Base-by-base conservation (phyloP, 2,888 invertebrate species). In the Pogonocherus hispidulus region DNA sequence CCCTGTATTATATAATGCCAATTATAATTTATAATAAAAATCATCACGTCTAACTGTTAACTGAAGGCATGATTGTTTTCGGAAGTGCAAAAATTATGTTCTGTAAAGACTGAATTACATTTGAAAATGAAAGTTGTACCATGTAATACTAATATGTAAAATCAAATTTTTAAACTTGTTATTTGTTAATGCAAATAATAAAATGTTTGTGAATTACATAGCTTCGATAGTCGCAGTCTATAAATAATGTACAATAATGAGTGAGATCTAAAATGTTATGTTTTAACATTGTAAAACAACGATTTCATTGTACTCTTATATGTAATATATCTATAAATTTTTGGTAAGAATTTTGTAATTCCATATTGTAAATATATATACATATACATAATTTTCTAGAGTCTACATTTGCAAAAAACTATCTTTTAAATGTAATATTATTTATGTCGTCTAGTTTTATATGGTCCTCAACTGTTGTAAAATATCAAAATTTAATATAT, bases 361-460 rank as follows among this genome's bases (percentile, higher is more conserved):
- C 22, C 35, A 62, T 49, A 47, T 35, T 62, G 55, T 55, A 55
- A 46, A 63, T 63, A 63, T 63, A 16, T 52, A 37, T n/a, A n/a
- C n/a, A 49, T 16, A 51, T 63, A 41, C 46, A 41, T 63, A 55
- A 44, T 63, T 63, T 63, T 55, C 54, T 63, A 63, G 63, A 54
- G 46, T 55, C 46, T 27, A 49, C n/a, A 51, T 63, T 63, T 55
- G 46, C 54, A 54, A 63, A 47, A 57, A 44, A 16, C 16, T 54
- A 35, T 35, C 37, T 2, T 11, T 59, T 62, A 51, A 62, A 51
- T 62, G 37, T 62, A 37, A 41, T 51, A 46, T 62, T 35, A 49
- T 51, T 59, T 62, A 62, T 51, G 44, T 22, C 54, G 20, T 63
- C 54, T 63, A 63, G 63, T 63, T 63, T 63, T 63, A n/a, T 63